Evolutionary conservation across 2,888 invertebrate species (phyloP).

Genomic region (Sialis fuliginosa): DNA sequence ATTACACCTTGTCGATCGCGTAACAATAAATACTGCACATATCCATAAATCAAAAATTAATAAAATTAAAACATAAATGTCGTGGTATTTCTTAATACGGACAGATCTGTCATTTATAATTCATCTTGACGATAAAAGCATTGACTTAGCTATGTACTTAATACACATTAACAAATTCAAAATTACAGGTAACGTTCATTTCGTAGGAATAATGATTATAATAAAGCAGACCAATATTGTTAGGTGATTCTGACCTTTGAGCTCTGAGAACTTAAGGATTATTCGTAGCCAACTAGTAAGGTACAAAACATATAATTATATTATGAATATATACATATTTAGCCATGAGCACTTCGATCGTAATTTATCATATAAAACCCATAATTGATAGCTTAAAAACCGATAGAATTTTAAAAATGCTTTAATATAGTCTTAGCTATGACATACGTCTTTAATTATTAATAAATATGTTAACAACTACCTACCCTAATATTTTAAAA

Average conservation of each 20-base stretch:
- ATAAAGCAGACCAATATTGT: not conserved
- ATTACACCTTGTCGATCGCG: no score
- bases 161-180: not conserved
- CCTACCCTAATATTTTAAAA: not conserved
- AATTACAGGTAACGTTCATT: not conserved
- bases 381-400: conserved; percentile 2
- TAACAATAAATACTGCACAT: no score
- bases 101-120: no score
- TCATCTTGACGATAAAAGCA: not conserved
- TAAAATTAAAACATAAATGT: no score
- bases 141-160: not conserved
- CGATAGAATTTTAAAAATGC: conserved; percentile 2
- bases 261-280: not conserved
- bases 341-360: conserved; percentile 1
- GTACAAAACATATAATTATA: conserved; percentile 1
- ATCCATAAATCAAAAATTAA: no score
- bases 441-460: not conserved
- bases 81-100: no score
- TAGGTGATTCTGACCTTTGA: not conserved
- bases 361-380: conserved; percentile 2
- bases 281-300: not conserved
- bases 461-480: not conserved
- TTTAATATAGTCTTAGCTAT: not conserved
- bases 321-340: conserved; percentile 1
- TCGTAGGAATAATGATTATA: conserved; percentile 1